Base-by-base conservation (phyloP, 2,797 vertebrate species). In the Netta rufina region DNA sequence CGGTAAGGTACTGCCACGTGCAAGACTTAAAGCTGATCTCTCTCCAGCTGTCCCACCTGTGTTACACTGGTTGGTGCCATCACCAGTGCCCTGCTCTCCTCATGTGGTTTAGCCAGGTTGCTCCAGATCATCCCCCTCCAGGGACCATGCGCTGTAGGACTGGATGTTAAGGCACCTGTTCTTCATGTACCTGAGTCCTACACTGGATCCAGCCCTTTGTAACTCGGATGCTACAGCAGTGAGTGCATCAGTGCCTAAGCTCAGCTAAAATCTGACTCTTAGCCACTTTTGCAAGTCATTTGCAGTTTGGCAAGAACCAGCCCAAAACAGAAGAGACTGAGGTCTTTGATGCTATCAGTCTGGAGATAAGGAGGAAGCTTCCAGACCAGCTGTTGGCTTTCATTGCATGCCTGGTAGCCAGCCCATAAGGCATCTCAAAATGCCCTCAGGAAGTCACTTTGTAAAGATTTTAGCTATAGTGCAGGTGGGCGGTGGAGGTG, bases 291-390 rank as follows among this genome's bases (percentile, higher is more conserved):
- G 43, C 11, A 22, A 90, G 56, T 25, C 27, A 13, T 32, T 86
- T 11, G 3, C 54, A 64, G 30, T 56, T 64, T 78, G 17, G 47
- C 20, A 61, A 54, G 64, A 60, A 24, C 66, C 30, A 32, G 27
- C 25, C 38, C 53, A 20, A 87, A 12, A 4, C 53, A 51, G 79
- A 61, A 74, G 0, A 39, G 54, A 11, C 11, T 21, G 72, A 75
- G 79, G 75, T 20, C 73, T 78, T 36, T 38, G 85, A 45, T 81
- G 45, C 45, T 69, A 65, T 75, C 64, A 67, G 41, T 17, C 62
- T 88, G 71, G 33, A 95, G 84, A 76, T 94, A 89, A 88, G 60
- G 70, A 96, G 54, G 36, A 83, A 47, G 38, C 53, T 30, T 81
- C 60, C 36, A 32, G 49, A 65, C 27, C 53, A 87, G 64, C 54